Percentiles rank a stretch among this genome's conserved stretches.
Evolutionary conservation across 2,888 invertebrate genomes (phyloP).

Genomic region (Arenicola marina): DNA sequence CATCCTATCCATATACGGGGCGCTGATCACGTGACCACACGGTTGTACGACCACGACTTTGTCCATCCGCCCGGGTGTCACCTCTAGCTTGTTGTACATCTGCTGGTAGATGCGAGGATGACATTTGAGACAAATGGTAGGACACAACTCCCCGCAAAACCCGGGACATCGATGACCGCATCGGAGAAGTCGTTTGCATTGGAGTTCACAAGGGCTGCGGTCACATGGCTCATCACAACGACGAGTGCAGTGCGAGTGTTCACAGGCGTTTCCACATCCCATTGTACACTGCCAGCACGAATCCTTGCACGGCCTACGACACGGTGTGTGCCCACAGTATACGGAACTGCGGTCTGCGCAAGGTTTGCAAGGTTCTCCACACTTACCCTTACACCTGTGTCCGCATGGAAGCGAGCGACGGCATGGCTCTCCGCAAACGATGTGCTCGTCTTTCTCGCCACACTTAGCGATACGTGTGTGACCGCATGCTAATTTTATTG

Average conservation of each 20-base stretch:
- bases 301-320: no score
- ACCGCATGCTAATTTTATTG: constrained; percentile 34
- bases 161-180: constrained; percentile 65
- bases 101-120: no score
- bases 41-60: no score
- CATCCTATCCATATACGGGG: no score
- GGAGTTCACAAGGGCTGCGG: constrained; percentile 50
- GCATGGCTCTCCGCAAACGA: constrained; percentile 41
- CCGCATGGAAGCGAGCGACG: constrained; percentile 53
- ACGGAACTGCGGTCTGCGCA: constrained; percentile 46
- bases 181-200: constrained; percentile 50
- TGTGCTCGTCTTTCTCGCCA: constrained; percentile 38
- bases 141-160: background rate
- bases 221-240: constrained; percentile 60
- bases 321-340: no score
- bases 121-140: no score
- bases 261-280: constrained; percentile 53
- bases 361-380: constrained; percentile 41
- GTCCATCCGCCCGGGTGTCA: no score
- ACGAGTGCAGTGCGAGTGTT: constrained; percentile 49
- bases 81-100: no score
- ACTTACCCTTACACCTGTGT: constrained; percentile 45
- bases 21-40: no score
- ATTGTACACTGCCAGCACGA: background rate
- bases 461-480: constrained; percentile 54